These are phyloP conservation scores for Drosophila acutilabella DNA, from an alignment of 2,888 invertebrate species.

Conservation along the genomic window DNA sequence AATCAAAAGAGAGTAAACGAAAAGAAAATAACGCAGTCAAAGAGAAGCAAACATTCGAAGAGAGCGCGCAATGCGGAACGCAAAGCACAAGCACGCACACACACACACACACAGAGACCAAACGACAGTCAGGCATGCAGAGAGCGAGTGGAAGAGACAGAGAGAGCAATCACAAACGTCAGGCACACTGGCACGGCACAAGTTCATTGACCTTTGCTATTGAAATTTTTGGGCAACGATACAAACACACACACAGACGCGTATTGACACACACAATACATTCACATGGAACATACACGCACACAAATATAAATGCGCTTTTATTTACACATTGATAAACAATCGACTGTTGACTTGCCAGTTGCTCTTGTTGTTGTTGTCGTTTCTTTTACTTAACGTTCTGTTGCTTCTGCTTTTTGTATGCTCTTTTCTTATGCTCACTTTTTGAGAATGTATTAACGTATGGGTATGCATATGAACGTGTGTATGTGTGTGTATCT, in stretches of 20 bases:
- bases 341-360: slow-evolving; percentile 63
- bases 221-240: slow-evolving; percentile 77
- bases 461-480: slow-evolving; percentile 3
- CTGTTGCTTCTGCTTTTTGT: neutral
- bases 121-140: slow-evolving; percentile 17
- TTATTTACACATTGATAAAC: slow-evolving; percentile 79
- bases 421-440: slow-evolving; percentile 17
- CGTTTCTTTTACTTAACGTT: slow-evolving; percentile 21
- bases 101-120: slow-evolving; percentile 8
- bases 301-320: slow-evolving; percentile 34
- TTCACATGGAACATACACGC: slow-evolving; percentile 11
- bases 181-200: slow-evolving; percentile 51
- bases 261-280: slow-evolving; percentile 26
- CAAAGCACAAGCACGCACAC: slow-evolving; percentile 23
- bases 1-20: slow-evolving; percentile 37
- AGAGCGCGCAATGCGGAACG: slow-evolving; percentile 56
- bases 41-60: slow-evolving; percentile 28
- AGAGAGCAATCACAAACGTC: slow-evolving; percentile 34
- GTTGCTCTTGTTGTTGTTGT: slow-evolving; percentile 37
- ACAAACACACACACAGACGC: slow-evolving; percentile 44
- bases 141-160: slow-evolving; percentile 10
- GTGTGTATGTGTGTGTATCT: slow-evolving; percentile 14
- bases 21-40: neutral
- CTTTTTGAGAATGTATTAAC: slow-evolving; percentile 16
- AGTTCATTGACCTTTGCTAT: slow-evolving; percentile 84